phyloP scores from a whole-genome alignment of 2,797 vertebrate genomes.

The Acanthiza pusilla region DNA sequence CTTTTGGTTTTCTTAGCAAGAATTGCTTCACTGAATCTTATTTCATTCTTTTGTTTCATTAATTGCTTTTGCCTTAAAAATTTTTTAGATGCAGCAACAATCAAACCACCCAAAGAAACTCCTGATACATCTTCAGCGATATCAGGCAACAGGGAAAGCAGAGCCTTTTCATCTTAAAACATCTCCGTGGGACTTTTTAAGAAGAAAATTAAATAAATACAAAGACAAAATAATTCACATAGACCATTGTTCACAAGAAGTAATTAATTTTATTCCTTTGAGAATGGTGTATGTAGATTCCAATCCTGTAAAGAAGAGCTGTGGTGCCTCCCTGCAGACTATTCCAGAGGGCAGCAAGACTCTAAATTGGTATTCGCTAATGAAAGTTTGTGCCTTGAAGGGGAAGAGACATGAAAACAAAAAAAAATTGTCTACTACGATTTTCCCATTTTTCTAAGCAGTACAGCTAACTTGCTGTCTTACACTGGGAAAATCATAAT shows the following conservation, averaged over 20 bases:
- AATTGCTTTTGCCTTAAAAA: slow-evolving; percentile 12
- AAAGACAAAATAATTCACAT: neutral
- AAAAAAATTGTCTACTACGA: neutral
- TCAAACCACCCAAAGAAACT: neutral
- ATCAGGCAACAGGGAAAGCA: neutral
- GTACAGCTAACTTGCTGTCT: neutral
- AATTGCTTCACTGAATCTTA: neutral
- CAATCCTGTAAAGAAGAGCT: neutral
- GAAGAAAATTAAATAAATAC: neutral
- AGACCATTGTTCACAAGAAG: neutral
- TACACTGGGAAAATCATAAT: neutral
- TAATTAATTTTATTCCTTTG: neutral
- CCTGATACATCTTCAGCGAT: neutral
- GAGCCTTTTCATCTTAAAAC: slow-evolving; percentile 7
- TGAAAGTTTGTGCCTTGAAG: neutral
- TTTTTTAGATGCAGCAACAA: slow-evolving; percentile 3
- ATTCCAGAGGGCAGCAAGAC: neutral
- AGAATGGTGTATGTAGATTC: neutral
- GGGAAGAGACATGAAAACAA: neutral
- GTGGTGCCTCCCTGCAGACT: neutral
- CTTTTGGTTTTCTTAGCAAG: neutral
- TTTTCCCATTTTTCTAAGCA: neutral
- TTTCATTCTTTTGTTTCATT: neutral
- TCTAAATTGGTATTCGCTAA: neutral
- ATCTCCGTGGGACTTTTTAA: neutral